phyloP scores from a whole-genome alignment of 2,888 invertebrate species.

The Smittia aterrima region DNA sequence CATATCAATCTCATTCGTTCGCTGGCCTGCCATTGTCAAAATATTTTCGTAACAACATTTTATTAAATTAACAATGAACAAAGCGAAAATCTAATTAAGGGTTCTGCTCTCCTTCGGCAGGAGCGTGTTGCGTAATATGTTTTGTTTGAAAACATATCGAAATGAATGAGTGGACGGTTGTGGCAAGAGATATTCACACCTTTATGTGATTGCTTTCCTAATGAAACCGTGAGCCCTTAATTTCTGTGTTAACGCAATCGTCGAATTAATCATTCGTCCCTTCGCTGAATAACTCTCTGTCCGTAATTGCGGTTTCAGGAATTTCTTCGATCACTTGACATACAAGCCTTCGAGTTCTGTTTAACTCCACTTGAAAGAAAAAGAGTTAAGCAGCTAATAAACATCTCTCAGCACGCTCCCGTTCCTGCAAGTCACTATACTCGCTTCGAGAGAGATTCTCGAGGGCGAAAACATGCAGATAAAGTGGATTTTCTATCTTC shows the following conservation, averaged over 20 bases:
- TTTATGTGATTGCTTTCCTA: background rate
- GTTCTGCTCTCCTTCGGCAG: too few relatives aligned
- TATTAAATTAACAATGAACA: constrained; percentile 4
- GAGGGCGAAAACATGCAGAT: constrained; percentile 3
- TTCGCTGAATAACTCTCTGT: too few relatives aligned
- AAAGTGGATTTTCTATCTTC: constrained; percentile 6
- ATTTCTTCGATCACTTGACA: too few relatives aligned
- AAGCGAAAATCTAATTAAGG: constrained; percentile 13
- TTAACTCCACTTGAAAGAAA: background rate
- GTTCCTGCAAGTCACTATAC: constrained; percentile 32
- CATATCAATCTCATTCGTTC: constrained; percentile 32
- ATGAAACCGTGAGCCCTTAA: background rate
- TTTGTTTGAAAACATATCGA: background rate
- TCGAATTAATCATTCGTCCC: constrained; percentile 19
- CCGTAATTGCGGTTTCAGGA: background rate
- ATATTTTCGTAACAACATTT: constrained; percentile 9
- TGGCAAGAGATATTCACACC: background rate
- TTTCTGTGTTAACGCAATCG: constrained; percentile 5
- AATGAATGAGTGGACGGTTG: background rate
- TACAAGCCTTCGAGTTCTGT: background rate
- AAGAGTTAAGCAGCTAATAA: constrained; percentile 35
- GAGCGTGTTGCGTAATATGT: background rate
- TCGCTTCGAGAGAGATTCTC: background rate
- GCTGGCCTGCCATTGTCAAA: constrained; percentile 7
- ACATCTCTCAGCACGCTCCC: constrained; percentile 31